These are phyloP conservation scores for Nasonovia ribisnigri DNA, from an alignment of 2,888 invertebrate species.

Conservation along the genomic window DNA sequence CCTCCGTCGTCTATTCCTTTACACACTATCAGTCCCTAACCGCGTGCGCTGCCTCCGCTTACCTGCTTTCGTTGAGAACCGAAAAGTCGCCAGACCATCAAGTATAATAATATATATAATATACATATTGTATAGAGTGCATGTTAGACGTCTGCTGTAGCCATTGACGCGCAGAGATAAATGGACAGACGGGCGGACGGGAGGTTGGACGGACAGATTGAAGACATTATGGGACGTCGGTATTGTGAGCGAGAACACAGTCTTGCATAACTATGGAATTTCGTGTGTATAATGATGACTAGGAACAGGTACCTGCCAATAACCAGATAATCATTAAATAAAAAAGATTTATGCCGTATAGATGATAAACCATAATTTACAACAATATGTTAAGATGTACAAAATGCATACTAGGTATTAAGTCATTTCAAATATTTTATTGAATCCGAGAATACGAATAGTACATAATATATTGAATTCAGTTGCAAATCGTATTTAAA, in stretches of 20 bases:
- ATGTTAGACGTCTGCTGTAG: not conserved
- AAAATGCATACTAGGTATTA: not conserved
- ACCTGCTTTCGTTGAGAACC: not conserved
- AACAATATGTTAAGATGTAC: not conserved
- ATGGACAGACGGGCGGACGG: too few relatives aligned
- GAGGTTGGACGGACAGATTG: not conserved
- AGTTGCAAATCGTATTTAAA: not conserved
- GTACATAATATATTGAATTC: not conserved
- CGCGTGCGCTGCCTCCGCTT: not conserved
- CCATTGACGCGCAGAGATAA: not conserved
- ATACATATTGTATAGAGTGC: not conserved
- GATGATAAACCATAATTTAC: not conserved
- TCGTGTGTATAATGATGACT: not conserved
- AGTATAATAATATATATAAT: not conserved
- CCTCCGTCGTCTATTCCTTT: slow-evolving; percentile 8
- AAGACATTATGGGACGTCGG: not conserved
- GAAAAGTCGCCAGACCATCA: slow-evolving; percentile 7
- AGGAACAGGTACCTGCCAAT: not conserved
- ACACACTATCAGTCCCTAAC: slow-evolving; percentile 34
- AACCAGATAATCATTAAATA: not conserved
- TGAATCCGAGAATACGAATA: too few relatives aligned
- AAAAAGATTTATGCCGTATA: not conserved
- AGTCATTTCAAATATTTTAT: not conserved
- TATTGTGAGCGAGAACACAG: not conserved
- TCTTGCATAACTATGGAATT: not conserved